Evolutionary conservation across 1,140 invertebrate genomes (phyloP), one percentile per base, ranked within the genome.

Genomic region (Eciton burchellii): DNA sequence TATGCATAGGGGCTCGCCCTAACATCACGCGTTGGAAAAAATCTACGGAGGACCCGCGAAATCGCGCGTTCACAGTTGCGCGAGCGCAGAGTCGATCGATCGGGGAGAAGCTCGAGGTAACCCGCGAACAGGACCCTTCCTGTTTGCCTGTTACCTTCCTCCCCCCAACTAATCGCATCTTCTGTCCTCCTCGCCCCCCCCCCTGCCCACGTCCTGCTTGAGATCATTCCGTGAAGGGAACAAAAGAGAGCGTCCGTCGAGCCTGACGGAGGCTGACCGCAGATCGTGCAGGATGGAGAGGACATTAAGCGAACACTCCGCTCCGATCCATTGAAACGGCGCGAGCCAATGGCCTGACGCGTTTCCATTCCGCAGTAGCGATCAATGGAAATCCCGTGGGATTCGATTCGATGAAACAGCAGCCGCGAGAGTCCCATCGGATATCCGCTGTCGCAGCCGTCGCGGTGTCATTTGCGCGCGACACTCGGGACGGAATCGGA

Each of bases 321-420:
- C 82, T 81, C 76, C 66, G 62, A 82, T 86, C 89, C 88, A 76
- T 88, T 84, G 84, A 84, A 87, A 88, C 84, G 81, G 72, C 56
- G 81, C 16, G 47, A 82, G 86, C 81, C 89, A 86, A 88, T 88
- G 82, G 84, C 35, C 85, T 85, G 84, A 87, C 86, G 82, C 81
- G 65, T 82, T 68, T 79, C 57, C 77, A 65, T 66, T 70, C 71
- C 65, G 57, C 77, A 71, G 63, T 81, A 81, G 81, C 83, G 82
- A 86, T 85, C 68, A 60, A 72, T 76, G 82, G 81, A 81, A 74
- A 88, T 84, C 83, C 72, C 81, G 83, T 83, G 82, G 83, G 79
- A 84, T 88, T 77, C 43, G 82, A 86, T 85, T 82, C 81, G 72
- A 82, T 86, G 83, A 87, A 87, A 87, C 81, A 76, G 63, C 54